Evolutionary conservation across 2,888 invertebrate species (phyloP).

Genomic region (Ferdinandea cuprea): DNA sequence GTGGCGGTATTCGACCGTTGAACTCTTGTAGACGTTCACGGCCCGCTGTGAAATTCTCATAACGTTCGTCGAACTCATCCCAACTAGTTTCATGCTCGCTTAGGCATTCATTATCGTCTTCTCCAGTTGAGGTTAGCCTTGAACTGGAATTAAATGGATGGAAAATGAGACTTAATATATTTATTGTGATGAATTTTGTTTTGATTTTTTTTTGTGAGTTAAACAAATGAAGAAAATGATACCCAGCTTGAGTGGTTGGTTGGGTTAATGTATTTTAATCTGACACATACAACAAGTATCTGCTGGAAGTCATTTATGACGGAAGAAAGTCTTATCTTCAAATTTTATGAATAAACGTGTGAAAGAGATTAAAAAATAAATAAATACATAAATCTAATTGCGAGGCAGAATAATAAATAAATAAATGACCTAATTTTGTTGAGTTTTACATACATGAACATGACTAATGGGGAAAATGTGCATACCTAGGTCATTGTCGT

Average conservation of each 20-base stretch:
- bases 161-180: slow-evolving; percentile 44
- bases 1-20: slow-evolving; percentile 82
- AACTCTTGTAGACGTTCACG: slow-evolving; percentile 83
- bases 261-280: slow-evolving; percentile 54
- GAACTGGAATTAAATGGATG: slow-evolving; percentile 78
- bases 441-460: background rate
- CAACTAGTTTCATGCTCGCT: slow-evolving; percentile 83
- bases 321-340: background rate
- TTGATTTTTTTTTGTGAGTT: slow-evolving; percentile 1
- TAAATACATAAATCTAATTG: background rate
- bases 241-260: slow-evolving; percentile 4
- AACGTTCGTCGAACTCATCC: slow-evolving; percentile 83
- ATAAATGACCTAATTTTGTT: slow-evolving; percentile 27
- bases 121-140: slow-evolving; percentile 82
- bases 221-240: background rate
- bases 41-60: slow-evolving; percentile 82
- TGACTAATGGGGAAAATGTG: slow-evolving; percentile 41
- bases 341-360: slow-evolving; percentile 5
- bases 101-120: slow-evolving; percentile 82
- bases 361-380: background rate
- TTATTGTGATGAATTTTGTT: slow-evolving; percentile 4
- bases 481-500: slow-evolving; percentile 30
- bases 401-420: background rate
- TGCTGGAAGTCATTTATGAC: background rate
- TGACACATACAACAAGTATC: slow-evolving; percentile 14